Base-by-base conservation (phyloP, 2,888 invertebrate species). In the Epirrita christyi region DNA sequence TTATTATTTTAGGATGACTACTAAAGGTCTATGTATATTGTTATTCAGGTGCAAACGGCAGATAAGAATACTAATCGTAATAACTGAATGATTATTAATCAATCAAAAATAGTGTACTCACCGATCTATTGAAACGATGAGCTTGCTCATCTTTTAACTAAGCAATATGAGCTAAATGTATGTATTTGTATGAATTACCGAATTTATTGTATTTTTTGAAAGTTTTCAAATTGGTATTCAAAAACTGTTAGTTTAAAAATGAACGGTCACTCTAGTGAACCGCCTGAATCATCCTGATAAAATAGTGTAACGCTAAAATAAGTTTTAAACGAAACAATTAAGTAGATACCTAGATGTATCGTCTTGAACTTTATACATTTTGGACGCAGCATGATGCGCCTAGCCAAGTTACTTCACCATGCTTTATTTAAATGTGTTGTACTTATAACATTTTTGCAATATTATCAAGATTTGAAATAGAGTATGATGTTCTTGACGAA, bases 381-480 rank as follows among this genome's bases (percentile, higher is more conserved):
- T 28, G 11, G 32, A 32, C 43, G 14, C 43, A 38, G 42, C 21
- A 37, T 2, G 45, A 38, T 36, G 46, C 46, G 56, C 52, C 47
- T 44, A 27, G 14, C n/a, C 15, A 36, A 29, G 32, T 43, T 41
- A 41, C 38, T 29, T 43, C 42, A 53, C 11, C 38, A 44, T 49
- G 54, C 54, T 59, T 54, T 54, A 49, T 53, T 37, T 44, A 45
- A 46, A 42, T 50, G 29, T 51, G 50, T 46, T 56, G 44, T 46
- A 59, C 40, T 43, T 41, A 41, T 51, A 47, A 62, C 49, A 59
- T 59, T 64, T 61, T 64, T 65, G 63, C 57, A 53, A 42, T 52
- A 55, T 51, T 59, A 60, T 61, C 42, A 53, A 55, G 52, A 65
- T 62, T 58, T 61, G 54, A 56, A 55, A 52, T 57, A 59, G 51